Evolutionary conservation across 2,113 vertebrate species (phyloP).

Genomic region (Campylomormyrus numenius): DNA sequence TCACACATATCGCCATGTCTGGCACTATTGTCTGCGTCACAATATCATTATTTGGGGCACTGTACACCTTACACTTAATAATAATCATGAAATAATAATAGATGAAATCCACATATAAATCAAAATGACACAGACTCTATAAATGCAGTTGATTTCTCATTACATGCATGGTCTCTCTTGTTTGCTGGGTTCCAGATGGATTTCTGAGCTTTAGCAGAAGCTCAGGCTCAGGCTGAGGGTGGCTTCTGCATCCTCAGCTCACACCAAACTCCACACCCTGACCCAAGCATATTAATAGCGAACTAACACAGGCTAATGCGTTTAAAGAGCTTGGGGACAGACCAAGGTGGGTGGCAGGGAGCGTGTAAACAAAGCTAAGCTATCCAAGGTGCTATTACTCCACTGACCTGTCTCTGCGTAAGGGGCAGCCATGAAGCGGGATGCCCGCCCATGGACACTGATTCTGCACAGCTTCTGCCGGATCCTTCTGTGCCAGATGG

Average conservation of each 20-base stretch:
- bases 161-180: background rate
- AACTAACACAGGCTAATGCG: background rate
- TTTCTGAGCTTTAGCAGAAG: background rate
- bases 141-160: background rate
- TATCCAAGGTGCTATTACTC: background rate
- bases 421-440: background rate
- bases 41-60: background rate
- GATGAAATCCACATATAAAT: background rate
- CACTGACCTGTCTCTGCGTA: background rate
- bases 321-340: slow-evolving; percentile 5
- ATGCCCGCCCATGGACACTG: background rate
- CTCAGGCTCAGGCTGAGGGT: background rate
- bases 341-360: background rate
- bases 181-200: background rate
- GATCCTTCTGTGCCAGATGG: slow-evolving; percentile 15
- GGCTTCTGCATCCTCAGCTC: background rate
- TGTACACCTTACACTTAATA: background rate
- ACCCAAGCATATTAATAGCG: slow-evolving; percentile 1
- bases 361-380: background rate
- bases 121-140: background rate
- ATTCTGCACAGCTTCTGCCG: slow-evolving; percentile 14
- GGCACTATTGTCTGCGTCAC: background rate
- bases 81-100: background rate
- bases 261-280: background rate
- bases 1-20: background rate